Base-by-base conservation (phyloP, 1,140 invertebrate species). In the Neotoxoptera formosana region DNA sequence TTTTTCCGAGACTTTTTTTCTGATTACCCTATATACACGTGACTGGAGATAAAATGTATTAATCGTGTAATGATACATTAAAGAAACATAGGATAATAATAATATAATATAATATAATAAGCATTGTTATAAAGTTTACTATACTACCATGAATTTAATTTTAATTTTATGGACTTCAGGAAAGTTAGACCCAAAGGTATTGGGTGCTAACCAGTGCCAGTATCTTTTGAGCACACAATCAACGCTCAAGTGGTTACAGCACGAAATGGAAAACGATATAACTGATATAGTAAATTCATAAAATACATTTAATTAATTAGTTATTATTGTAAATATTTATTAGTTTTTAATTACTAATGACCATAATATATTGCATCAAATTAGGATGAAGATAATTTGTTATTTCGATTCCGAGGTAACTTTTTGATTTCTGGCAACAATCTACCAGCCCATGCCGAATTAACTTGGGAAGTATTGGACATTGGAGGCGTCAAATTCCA, bases 191-290 rank as follows among this genome's bases (percentile, higher is more conserved):
- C 14, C 45, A 41, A 91, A 51, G 6, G 83, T 94, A 34, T n/a
- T 91, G 0, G 96, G 99, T 93, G 96, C 97, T 9, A 99, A 99
- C 95, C 97, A 99, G 96, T 98, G 97, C 1, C 98, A 99, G 95
- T 99, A 97, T 95, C 96, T 99, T 67, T 95, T 99, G 41, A 96
- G 99, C 30, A 98, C 97, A 95, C 95, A 96, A 94, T 96, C 96
- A 23, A 99, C 98, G 94, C 96, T 98, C 11, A 95, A 96, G 94
- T 97, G 97, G 96, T 95, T 98, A 81, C 95, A 95, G 83, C 95
- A 96, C 56, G 96, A 96, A 95, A 96, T 97, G 84, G 94, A 93
- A 94, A 95, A 94, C 95, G 96, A 88, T 95, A 88, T 90, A 56
- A 41, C 48, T 7, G 84, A 93, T 36, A 67, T 88, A 56, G 86